Base-by-base conservation (phyloP, 53 echinoderm and acorn worm species). In the Luidia sarsii region DNA sequence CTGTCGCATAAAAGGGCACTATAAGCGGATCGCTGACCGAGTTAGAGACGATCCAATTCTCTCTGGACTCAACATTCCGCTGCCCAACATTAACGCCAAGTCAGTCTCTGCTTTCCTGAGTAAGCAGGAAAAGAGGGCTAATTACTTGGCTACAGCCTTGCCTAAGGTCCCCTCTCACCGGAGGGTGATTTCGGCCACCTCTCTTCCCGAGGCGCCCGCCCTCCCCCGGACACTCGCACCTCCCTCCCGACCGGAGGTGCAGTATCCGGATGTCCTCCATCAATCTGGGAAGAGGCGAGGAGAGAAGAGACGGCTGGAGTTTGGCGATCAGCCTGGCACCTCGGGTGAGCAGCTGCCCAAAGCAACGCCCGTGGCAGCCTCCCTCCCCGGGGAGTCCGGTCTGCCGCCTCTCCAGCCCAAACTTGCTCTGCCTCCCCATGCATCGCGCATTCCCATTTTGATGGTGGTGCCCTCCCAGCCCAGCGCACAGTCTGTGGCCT, bases 61-160 rank as follows among this genome's bases (percentile, higher is more conserved):
- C 67, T 72, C 75, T 25, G 48, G 0, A 13, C 38, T 82, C 7
- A 65, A 29, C 7, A 80, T 80, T 43, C 80, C 80, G 0, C 65
- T 80, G 34, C 80, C 80, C 23, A 80, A 88, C 59, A 88, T 88
- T 18, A 88, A 88, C 49, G 68, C 50, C 13, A 88, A 88, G 31
- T 88, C 83, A 0, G 71, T 83, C 15, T 80, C 66, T n/a, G 77
- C 57, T n/a, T n/a, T n/a, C n/a, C n/a, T n/a, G n/a, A n/a, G n/a
- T n/a, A n/a, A n/a, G n/a, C n/a, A n/a, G n/a, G n/a, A n/a, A n/a
- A n/a, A n/a, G n/a, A n/a, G n/a, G n/a, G n/a, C n/a, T n/a, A n/a
- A n/a, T n/a, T n/a, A n/a, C n/a, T n/a, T n/a, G n/a, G n/a, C n/a
- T n/a, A n/a, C n/a, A n/a, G n/a, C n/a, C n/a, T n/a, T n/a, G n/a